A percentile compares a stretch with the other conserved stretches of the same genome.
These are phyloP conservation scores for Drusus annulatus DNA, from an alignment of 1,140 invertebrate species.

Conservation along the genomic window DNA sequence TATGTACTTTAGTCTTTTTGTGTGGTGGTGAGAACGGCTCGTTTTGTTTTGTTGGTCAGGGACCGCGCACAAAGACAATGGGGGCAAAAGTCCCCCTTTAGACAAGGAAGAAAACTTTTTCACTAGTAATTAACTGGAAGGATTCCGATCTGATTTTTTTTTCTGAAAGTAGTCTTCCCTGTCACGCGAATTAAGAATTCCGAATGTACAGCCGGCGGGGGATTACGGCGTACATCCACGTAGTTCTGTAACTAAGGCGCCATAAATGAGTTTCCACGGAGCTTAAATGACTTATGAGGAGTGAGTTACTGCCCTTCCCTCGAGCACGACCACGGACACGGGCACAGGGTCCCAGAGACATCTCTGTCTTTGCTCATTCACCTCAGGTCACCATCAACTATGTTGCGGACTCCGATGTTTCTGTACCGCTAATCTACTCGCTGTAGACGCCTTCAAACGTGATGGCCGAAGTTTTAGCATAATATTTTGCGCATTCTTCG, in stretches of 20 bases:
- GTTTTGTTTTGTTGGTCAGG: too few relatives aligned
- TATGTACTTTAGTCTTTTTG: too few relatives aligned
- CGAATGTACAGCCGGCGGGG: constrained; percentile 19
- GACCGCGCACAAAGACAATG: background rate
- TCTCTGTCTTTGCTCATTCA: too few relatives aligned
- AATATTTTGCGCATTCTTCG: too few relatives aligned
- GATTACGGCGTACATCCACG: constrained; percentile 6
- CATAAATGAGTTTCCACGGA: constrained; percentile 25
- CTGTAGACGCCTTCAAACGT: too few relatives aligned
- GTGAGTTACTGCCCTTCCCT: too few relatives aligned
- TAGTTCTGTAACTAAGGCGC: constrained; percentile 12
- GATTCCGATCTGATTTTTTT: constrained; percentile 39
- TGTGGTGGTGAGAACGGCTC: too few relatives aligned
- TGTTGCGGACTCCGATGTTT: too few relatives aligned
- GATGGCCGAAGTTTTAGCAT: too few relatives aligned
- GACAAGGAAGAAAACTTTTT: constrained; percentile 15
- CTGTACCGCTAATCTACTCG: too few relatives aligned
- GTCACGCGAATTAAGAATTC: constrained; percentile 40
- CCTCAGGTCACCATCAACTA: too few relatives aligned
- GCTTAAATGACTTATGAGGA: constrained; percentile 38
- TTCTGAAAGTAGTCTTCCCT: background rate
- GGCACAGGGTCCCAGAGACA: background rate
- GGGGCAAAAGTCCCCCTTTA: constrained; percentile 15
- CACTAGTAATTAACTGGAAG: constrained; percentile 37
- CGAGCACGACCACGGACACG: background rate